Base-by-base conservation (phyloP, 2,113 vertebrate genomes). In the Crotophaga sulcirostris region DNA sequence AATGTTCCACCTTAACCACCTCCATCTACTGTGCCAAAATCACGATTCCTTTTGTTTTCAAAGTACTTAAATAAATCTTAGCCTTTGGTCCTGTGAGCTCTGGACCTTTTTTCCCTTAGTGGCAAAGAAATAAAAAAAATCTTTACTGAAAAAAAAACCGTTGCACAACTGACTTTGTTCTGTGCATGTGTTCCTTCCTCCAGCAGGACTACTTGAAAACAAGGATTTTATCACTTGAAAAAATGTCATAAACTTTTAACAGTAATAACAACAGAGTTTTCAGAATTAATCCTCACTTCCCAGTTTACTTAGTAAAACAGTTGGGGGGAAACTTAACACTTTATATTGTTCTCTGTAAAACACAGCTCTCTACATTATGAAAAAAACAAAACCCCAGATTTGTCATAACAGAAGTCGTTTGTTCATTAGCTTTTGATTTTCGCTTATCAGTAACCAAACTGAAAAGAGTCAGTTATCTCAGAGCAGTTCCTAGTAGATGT, bases 361-460 rank as follows among this genome's bases (percentile, higher is more conserved):
- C 51, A 86, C 4, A 89, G 58, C 40, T 44, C 69, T 56, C 74
- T 33, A 26, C 77, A 25, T 34, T 51, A 67, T 14, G n/a, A 29
- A 78, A 80, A 77, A 84, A 89, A 16, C 33, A 36, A 86, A 86
- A 2, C 28, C 10, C 7, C 2, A 24, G 31, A 51, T 72, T 72
- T 87, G n/a, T 81, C 94, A 72, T 51, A 72, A 51, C 2, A 63
- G 38, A 59, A 89, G 52, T 40, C 2, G 4, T 67, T 86, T 77
- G 40, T 51, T 83, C 68, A 51, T 63, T 66, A 90, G 78, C 49
- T 83, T 66, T 84, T 7, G 9, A 17, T 16, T 54, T 10, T 44
- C 67, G 24, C 76, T 94, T 96, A 93, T 93, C 93, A 88, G 75
- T 15, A 73, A 60, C 58, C 55, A 83, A 58, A 62, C 94, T 54